Evolutionary conservation across 2,888 invertebrate genomes (phyloP).

Genomic region (Apeira syringaria): DNA sequence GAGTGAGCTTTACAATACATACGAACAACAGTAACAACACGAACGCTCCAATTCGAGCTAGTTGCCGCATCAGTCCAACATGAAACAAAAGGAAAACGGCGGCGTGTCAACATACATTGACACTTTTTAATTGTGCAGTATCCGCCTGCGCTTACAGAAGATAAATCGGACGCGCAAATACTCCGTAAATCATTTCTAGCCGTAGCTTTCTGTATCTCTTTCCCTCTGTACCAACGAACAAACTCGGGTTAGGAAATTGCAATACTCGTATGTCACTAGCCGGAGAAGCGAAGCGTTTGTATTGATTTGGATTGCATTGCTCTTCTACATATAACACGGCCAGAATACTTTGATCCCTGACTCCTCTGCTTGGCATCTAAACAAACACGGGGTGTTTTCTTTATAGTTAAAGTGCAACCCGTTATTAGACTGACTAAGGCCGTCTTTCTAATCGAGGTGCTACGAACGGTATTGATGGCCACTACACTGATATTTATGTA

Average conservation of each 20-base stretch:
- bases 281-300: slow-evolving; percentile 56
- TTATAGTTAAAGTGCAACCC: slow-evolving; percentile 37
- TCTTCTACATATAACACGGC: slow-evolving; percentile 40
- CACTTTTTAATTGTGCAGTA: slow-evolving; percentile 54
- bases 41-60: slow-evolving; percentile 44
- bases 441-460: slow-evolving; percentile 36
- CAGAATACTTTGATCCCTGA: slow-evolving; percentile 44
- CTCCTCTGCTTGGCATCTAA: slow-evolving; percentile 34
- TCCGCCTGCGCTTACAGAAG: slow-evolving; percentile 42
- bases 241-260: slow-evolving; percentile 72
- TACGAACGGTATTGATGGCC: slow-evolving; percentile 11
- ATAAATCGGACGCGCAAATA: slow-evolving; percentile 53
- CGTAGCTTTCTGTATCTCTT: slow-evolving; percentile 50
- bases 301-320: slow-evolving; percentile 62
- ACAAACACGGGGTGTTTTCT: slow-evolving; percentile 28
- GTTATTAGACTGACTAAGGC: slow-evolving; percentile 40
- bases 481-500: too few relatives aligned
- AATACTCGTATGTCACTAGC: slow-evolving; percentile 73
- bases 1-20: slow-evolving; percentile 25
- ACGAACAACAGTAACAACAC: slow-evolving; percentile 25
- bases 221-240: slow-evolving; percentile 51
- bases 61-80: slow-evolving; percentile 34
- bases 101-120: slow-evolving; percentile 47
- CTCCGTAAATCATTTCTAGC: slow-evolving; percentile 59
- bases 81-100: slow-evolving; percentile 44